Percentiles rank a stretch among this genome's conserved stretches.
Conservation (phyloP, 2,113 vertebrate species). For the Pollachius pollachius region DNA sequence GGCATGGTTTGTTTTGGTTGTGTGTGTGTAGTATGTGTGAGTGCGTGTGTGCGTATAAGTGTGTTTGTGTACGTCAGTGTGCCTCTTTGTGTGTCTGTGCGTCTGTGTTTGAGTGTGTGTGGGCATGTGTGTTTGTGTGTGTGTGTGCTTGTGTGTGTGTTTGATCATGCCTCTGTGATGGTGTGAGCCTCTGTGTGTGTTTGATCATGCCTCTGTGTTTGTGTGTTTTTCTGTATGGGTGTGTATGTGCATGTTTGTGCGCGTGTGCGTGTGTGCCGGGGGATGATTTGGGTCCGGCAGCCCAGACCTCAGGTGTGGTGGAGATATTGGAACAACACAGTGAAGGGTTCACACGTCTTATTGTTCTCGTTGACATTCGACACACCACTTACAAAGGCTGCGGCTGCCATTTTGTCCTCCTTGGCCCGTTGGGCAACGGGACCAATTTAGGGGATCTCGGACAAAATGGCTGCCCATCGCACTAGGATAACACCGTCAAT, state of each 20-base stretch:
- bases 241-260: slow-evolving; percentile 27
- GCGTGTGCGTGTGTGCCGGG: slow-evolving; percentile 13
- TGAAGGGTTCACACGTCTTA: slow-evolving; percentile 13
- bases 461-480: slow-evolving; percentile 10
- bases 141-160: no score
- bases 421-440: slow-evolving; percentile 8
- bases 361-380: slow-evolving; percentile 50
- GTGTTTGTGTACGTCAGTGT: background rate
- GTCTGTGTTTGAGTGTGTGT: slow-evolving; percentile 37
- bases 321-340: slow-evolving; percentile 56
- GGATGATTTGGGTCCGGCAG: background rate
- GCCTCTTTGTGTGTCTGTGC: background rate
- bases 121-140: slow-evolving; percentile 16
- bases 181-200: no score
- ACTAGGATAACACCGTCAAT: background rate
- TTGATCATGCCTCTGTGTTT: slow-evolving; percentile 41
- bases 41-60: slow-evolving; percentile 17
- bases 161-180: no score
- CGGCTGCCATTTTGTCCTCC: slow-evolving; percentile 25
- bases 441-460: background rate
- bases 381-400: slow-evolving; percentile 37
- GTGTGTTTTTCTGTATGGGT: slow-evolving; percentile 25
- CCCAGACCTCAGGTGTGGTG: slow-evolving; percentile 54
- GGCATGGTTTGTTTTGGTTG: background rate
- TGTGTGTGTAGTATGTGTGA: background rate